phyloP scores from a whole-genome alignment of 2,113 vertebrate species.

The Euleptes europaea region DNA sequence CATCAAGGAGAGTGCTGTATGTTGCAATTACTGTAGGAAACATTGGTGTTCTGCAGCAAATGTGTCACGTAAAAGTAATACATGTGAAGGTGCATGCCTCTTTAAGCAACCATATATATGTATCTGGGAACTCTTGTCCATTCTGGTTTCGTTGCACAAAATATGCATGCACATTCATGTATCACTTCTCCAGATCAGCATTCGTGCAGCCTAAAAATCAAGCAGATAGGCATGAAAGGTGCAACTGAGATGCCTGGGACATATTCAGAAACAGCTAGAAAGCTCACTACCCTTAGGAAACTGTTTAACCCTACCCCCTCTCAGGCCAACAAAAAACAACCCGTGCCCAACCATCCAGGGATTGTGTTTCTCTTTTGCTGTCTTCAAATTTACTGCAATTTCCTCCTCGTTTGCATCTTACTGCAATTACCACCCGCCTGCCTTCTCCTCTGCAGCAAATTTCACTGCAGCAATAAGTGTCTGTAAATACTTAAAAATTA shows the following conservation, averaged over 20 bases:
- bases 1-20: neutral
- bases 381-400: conserved; percentile 29
- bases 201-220: neutral
- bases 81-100: neutral
- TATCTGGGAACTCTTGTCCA: neutral
- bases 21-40: neutral
- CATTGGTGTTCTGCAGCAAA: neutral
- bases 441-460: conserved; percentile 9
- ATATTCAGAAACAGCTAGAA: neutral
- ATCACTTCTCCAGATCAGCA: neutral
- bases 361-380: neutral
- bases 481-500: conserved; percentile 35
- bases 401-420: neutral
- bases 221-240: neutral
- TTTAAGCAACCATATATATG: neutral
- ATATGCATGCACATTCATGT: neutral
- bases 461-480: neutral
- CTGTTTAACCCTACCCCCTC: too few species aligned
- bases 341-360: neutral
- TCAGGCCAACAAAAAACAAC: neutral
- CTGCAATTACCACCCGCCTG: neutral
- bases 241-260: neutral
- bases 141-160: neutral
- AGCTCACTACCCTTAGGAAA: neutral
- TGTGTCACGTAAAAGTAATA: neutral